These are phyloP conservation scores for Eulemur macaco DNA, from an alignment of 2,113 vertebrate species.

Conservation along the genomic window DNA sequence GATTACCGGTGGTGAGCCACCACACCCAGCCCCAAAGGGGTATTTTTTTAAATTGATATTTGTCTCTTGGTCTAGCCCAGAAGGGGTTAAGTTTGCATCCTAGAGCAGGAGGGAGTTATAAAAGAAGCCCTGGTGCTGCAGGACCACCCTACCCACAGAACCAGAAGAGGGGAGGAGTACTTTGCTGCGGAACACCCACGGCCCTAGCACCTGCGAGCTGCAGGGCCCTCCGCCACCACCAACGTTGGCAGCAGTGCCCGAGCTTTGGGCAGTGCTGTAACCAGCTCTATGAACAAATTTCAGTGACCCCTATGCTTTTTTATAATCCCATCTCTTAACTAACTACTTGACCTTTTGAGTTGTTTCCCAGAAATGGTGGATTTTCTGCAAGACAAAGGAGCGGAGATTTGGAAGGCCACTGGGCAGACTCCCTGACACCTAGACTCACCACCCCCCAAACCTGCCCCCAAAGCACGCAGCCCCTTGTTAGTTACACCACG, in stretches of 20 bases:
- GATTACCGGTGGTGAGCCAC: too few species aligned
- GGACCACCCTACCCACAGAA: neutral
- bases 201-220: rapidly evolving
- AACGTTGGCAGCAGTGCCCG: neutral
- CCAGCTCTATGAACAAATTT: too few species aligned
- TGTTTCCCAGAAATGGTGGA: too few species aligned
- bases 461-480: too few species aligned
- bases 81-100: neutral
- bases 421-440: too few species aligned
- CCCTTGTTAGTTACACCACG: too few species aligned
- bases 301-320: too few species aligned
- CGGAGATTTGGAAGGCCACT: too few species aligned
- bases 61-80: neutral
- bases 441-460: too few species aligned
- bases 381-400: too few species aligned
- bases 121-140: neutral
- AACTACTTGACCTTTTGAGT: too few species aligned
- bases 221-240: neutral
- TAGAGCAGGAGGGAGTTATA: neutral
- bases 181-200: neutral
- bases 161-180: neutral
- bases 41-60: neutral
- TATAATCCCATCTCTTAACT: too few species aligned
- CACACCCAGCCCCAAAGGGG: neutral
- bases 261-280: neutral